A percentile compares a stretch with the other conserved stretches of the same genome.
phyloP scores from a whole-genome alignment of 1,140 invertebrate genomes.

The Diabrotica undecimpunctata region DNA sequence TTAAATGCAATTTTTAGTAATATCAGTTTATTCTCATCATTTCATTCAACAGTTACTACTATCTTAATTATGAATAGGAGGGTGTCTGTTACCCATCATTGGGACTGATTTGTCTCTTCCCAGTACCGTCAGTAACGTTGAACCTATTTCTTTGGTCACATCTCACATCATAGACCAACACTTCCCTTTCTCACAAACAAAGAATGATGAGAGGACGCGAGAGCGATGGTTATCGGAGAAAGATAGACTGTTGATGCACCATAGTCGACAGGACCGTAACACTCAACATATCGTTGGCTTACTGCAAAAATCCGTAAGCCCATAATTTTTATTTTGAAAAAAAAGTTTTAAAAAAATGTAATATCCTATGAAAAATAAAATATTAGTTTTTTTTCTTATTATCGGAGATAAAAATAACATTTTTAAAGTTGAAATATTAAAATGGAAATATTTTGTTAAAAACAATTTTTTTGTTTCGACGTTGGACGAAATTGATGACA shows the following conservation, averaged over 20 bases:
- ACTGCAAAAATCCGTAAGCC: too few relatives aligned
- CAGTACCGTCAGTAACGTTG: background rate
- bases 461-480: too few relatives aligned
- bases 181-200: constrained; percentile 14
- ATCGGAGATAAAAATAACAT: too few relatives aligned
- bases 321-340: too few relatives aligned
- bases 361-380: too few relatives aligned
- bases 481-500: too few relatives aligned
- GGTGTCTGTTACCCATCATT: background rate
- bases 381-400: too few relatives aligned
- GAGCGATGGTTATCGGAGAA: constrained; percentile 9
- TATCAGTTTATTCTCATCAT: too few relatives aligned
- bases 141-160: constrained; percentile 15
- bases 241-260: constrained; percentile 8
- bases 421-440: too few relatives aligned
- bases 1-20: too few relatives aligned
- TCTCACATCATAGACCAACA: background rate
- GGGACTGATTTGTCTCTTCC: constrained; percentile 5
- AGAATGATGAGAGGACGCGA: constrained; percentile 8
- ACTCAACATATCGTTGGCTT: background rate
- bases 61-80: background rate
- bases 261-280: background rate
- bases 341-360: too few relatives aligned
- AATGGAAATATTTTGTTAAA: too few relatives aligned
- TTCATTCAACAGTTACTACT: background rate